Percentiles rank a stretch among this genome's conserved stretches.
Conservation (phyloP, 2,113 vertebrate species). For the Mus musculus region GRCm39 chr4:67581501-67582000, state of each 20-base stretch:
- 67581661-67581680: background rate
- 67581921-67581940: too few relatives aligned
- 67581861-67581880: background rate
- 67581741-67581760: background rate
- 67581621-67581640: background rate
- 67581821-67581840: background rate
- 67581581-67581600: background rate
- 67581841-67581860: background rate
- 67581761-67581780: background rate
- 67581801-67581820: background rate
- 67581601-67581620: background rate
- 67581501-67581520: background rate
- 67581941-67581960: too few relatives aligned
- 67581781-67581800: background rate
- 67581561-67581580: accelerated
- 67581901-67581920: too few relatives aligned
- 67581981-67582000: too few relatives aligned
- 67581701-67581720: background rate
- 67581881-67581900: background rate
- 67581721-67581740: background rate
- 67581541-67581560: background rate
- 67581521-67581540: background rate
- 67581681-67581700: background rate
- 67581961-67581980: too few relatives aligned
- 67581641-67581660: background rate